Base-by-base conservation (phyloP, 2,797 vertebrate species). In the Margarornis squamiger region DNA sequence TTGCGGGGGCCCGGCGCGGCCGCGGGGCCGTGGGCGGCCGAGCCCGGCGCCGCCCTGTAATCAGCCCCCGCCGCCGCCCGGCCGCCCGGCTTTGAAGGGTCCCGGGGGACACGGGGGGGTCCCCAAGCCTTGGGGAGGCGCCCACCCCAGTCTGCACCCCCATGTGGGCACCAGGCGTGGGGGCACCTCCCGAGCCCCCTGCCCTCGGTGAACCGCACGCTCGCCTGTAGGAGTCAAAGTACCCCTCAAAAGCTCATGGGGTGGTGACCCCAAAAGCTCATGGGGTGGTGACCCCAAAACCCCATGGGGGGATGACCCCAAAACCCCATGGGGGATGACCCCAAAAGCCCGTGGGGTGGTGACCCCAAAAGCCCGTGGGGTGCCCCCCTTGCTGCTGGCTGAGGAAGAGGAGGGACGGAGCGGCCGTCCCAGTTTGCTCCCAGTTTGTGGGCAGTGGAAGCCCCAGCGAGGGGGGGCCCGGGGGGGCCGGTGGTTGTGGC, bases 31-130 rank as follows among this genome's bases (percentile, higher is more conserved):
- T 94, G 92, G 92, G 84, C 65, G 63, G 85, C 88, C 73, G 87
- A 57, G 62, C 76, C 59, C 68, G 73, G 88, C 85, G 73, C 92
- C 93, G 88, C 95, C 95, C 95, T 94, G 95, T 93, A 92, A 94
- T 94, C 95, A 94, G 62, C 83, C 80, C 76, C 74, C 57, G 27
- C 73, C 41, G 16, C n/a, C 58, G 10, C 34, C 32, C 19, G 54
- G 21, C 57, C 57, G 24, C 34, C 24, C 24, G 17, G 7, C 58
- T 59, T 59, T 59, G 58, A 59, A 59, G 58, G 58, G 24, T 27
- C 58, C 24, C 36, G 17, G 58, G 58, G 58, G 36, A 61, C 58
- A 38, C 58, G 7, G 18, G 23, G 38, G 58, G 58, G 30, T 21
- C 74, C 74, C 32, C 7, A 9, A 63, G 24, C 58, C 12, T 1